Evolutionary conservation across 2,113 vertebrate species (phyloP), one percentile per base, ranked within the genome.

Genomic region (Crotalus viridis): DNA sequence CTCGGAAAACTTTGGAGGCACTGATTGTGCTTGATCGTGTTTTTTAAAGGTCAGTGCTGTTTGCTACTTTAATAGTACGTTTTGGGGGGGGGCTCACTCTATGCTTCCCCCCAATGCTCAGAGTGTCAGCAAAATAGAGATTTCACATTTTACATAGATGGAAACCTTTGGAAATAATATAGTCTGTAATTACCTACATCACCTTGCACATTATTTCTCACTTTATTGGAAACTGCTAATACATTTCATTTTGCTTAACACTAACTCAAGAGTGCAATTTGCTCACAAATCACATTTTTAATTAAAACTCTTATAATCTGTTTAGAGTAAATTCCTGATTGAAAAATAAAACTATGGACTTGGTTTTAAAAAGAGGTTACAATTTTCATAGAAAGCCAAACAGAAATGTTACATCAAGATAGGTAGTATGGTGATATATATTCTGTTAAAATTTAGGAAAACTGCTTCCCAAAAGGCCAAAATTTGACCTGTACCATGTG

Each of bases 201-300:
- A 28, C 5, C 94, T 93, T 94, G 95, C 94, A 48, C 90, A 56
- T 13, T 0, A 15, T 86, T 95, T 95, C 88, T 87, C 91, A 61
- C 93, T 92, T 55, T 39, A 74, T n/a, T 94, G 93, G 93, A 94
- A 95, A 94, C 95, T 89, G 95, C 39, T 94, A 61, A 90, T 90
- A 46, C 93, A 52, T 91, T 89, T n/a, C 57, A 92, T 24, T 61
- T 87, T 88, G 56, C 24, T 26, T 92, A 57, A 89, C 61, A 81
- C 46, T 57, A 87, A 26, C 33, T 28, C 55, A 52, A 28, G 61
- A 59, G 54, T 52, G 28, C 55, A 86, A 13, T 12, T 86, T 51
- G 19, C 69, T 92, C 64, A 90, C 28, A 86, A 90, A 48, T 87
- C 92, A 59, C 56, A 9, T 39, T 59, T 86, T 86, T 74, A 92